These are phyloP conservation scores for Hyalella azteca DNA, from an alignment of 2,888 invertebrate genomes.

Conservation along the genomic window DNA sequence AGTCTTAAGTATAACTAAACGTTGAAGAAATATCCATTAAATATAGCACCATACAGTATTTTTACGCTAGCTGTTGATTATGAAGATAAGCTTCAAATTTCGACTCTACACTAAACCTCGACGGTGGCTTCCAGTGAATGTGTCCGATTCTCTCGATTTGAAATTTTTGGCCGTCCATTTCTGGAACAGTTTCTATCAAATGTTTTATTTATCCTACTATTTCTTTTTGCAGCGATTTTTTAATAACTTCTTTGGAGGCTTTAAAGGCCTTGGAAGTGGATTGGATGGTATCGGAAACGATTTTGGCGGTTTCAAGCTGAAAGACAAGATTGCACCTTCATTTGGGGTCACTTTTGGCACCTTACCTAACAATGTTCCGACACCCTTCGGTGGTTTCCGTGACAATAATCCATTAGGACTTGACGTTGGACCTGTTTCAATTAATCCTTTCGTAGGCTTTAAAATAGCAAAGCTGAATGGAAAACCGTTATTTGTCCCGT, in stretches of 20 bases:
- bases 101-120: too few relatives aligned
- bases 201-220: too few relatives aligned
- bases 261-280: slow-evolving; percentile 45
- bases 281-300: slow-evolving; percentile 40
- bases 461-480: slow-evolving; percentile 47
- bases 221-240: slow-evolving; percentile 49
- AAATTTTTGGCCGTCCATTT: too few relatives aligned
- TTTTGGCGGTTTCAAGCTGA: background rate
- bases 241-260: slow-evolving; percentile 40
- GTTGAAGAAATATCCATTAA: too few relatives aligned
- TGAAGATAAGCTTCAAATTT: too few relatives aligned
- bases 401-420: slow-evolving; percentile 48
- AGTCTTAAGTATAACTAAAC: too few relatives aligned
- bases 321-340: slow-evolving; percentile 38
- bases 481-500: slow-evolving; percentile 44
- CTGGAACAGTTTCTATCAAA: too few relatives aligned
- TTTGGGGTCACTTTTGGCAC: slow-evolving; percentile 52
- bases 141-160: too few relatives aligned
- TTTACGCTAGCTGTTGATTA: too few relatives aligned
- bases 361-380: slow-evolving; percentile 43
- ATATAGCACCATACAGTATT: too few relatives aligned
- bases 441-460: slow-evolving; percentile 53
- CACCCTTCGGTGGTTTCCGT: slow-evolving; percentile 7
- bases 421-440: slow-evolving; percentile 48
- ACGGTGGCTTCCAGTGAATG: too few relatives aligned